A percentile compares a stretch with the other conserved stretches of the same genome.
phyloP scores from a whole-genome alignment of 2,888 invertebrate species.

The Drosophila atripex region DNA sequence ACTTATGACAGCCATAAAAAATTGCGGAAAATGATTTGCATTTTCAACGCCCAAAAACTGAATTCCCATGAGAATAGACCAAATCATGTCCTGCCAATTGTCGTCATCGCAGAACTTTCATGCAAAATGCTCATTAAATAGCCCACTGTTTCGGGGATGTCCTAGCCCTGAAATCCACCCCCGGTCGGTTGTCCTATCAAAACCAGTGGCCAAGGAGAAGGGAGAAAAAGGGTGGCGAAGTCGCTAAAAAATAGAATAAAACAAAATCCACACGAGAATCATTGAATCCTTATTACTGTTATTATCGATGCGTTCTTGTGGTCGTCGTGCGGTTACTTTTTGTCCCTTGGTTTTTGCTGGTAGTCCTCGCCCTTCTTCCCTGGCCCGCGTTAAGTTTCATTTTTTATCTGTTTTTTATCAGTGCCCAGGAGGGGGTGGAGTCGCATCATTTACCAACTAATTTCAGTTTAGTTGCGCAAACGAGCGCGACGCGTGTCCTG shows the following conservation, averaged over 20 bases:
- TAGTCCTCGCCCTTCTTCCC: constrained; percentile 2
- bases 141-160: constrained; percentile 6
- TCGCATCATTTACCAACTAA: constrained; percentile 69
- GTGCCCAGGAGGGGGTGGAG: constrained; percentile 29
- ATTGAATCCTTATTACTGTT: constrained; percentile 79
- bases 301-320: constrained; percentile 68
- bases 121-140: constrained; percentile 59
- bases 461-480: constrained; percentile 75
- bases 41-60: constrained; percentile 39
- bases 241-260: constrained; percentile 45
- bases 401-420: constrained; percentile 67
- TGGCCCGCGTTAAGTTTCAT: constrained; percentile 59
- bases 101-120: constrained; percentile 37
- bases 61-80: constrained; percentile 48
- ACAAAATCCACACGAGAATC: constrained; percentile 65
- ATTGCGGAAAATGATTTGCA: constrained; percentile 62
- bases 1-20: constrained; percentile 53
- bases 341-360: constrained; percentile 7
- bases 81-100: constrained; percentile 42
- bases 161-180: constrained; percentile 25
- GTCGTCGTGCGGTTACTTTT: constrained; percentile 45
- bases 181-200: constrained; percentile 61
- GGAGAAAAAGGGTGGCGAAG: constrained; percentile 40
- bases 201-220: constrained; percentile 19
- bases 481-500: constrained; percentile 79